Percentiles rank a stretch among this genome's conserved stretches.
Evolutionary conservation across 2,888 invertebrate species (phyloP).

Genomic region (Drosophila colorata): DNA sequence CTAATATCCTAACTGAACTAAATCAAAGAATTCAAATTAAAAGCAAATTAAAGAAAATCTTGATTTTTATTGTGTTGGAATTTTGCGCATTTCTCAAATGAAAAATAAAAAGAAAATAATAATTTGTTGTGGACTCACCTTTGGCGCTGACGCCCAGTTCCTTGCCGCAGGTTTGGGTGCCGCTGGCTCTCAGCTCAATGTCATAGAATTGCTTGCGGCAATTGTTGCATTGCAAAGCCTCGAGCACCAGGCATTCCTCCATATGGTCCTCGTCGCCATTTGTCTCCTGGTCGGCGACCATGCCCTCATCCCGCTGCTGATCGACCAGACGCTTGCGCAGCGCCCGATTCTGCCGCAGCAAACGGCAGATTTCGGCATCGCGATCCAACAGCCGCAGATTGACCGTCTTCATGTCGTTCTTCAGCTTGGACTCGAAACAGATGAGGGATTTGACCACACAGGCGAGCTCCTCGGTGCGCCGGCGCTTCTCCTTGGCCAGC

Average conservation of each 20-base stretch:
- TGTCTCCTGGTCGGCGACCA: conserved; percentile 60
- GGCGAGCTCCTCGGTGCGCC: conserved; percentile 84
- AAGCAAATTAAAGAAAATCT: too few relatives aligned
- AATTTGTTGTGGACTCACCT: conserved; percentile 58
- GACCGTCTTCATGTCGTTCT: conserved; percentile 84
- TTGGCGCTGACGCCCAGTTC: conserved; percentile 70
- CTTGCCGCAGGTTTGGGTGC: conserved; percentile 78
- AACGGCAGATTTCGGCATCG: conserved; percentile 83
- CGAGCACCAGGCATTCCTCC: conserved; percentile 80
- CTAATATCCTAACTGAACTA: too few relatives aligned
- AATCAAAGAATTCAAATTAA: too few relatives aligned
- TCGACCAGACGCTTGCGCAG: conserved; percentile 76
- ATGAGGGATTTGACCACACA: conserved; percentile 84
- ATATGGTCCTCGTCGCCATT: conserved; percentile 40
- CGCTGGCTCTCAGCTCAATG: conserved; percentile 81
- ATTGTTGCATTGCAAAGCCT: conserved; percentile 84
- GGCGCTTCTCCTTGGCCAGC: conserved; percentile 83
- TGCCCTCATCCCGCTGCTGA: conserved; percentile 73
- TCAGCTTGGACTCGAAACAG: conserved; percentile 84
- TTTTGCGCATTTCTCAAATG: too few relatives aligned
- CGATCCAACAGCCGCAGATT: conserved; percentile 83
- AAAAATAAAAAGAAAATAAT: too few relatives aligned
- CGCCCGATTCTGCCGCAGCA: conserved; percentile 81
- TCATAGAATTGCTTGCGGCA: conserved; percentile 85
- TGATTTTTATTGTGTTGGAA: too few relatives aligned